Conservation (phyloP, 2,888 invertebrate species). For the Heliconius aoede region DNA sequence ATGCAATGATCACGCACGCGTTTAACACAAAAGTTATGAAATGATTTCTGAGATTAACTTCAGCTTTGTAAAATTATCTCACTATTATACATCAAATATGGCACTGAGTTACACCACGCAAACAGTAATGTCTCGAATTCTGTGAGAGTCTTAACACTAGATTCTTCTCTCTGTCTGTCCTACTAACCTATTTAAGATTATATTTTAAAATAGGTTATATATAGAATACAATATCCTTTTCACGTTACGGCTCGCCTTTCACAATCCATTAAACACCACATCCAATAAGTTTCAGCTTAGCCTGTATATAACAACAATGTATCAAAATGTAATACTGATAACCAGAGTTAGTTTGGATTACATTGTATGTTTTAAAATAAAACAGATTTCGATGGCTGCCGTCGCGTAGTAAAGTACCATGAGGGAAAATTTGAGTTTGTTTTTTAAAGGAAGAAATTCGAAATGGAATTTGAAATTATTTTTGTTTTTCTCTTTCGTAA, state of each 20-base stretch:
- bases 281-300: slow-evolving; percentile 7
- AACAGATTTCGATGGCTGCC: not conserved
- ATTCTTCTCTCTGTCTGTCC: not conserved
- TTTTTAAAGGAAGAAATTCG: not conserved
- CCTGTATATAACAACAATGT: slow-evolving; percentile 5
- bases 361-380: not conserved
- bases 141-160: not conserved
- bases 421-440: not conserved
- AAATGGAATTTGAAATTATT: no score
- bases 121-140: not conserved
- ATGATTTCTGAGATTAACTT: not conserved
- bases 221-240: not conserved
- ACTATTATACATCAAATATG: not conserved
- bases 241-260: not conserved
- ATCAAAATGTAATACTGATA: not conserved
- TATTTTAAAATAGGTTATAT: not conserved
- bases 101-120: not conserved
- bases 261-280: slow-evolving; percentile 10
- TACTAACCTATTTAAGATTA: not conserved
- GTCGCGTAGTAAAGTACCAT: not conserved
- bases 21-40: no score
- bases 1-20: no score
- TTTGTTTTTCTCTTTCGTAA: no score
- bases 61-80: not conserved
- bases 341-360: not conserved